Conservation (phyloP, 2,113 vertebrate species). For the Poicephalus meyeri region DNA sequence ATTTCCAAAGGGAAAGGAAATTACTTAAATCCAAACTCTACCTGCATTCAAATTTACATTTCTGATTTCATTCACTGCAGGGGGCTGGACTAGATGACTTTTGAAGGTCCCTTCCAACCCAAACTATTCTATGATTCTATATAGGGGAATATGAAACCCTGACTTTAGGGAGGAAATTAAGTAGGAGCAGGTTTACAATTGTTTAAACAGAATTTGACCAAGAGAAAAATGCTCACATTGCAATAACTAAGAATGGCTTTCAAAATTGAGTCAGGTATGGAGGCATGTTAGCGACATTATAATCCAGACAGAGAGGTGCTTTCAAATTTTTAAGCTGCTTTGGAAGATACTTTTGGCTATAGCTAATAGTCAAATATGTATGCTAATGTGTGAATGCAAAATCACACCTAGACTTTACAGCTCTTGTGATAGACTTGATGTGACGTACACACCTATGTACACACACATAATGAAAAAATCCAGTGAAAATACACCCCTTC, state of each 20-base stretch:
- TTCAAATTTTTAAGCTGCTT: neutral
- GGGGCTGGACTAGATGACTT: neutral
- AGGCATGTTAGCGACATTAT: neutral
- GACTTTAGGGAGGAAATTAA: neutral
- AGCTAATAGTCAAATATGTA: neutral
- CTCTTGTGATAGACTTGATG: neutral
- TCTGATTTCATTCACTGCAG: neutral
- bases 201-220: neutral
- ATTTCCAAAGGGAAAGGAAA: neutral
- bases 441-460: neutral
- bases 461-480: neutral
- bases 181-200: neutral
- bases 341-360: neutral
- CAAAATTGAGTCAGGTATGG: neutral
- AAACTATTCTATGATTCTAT: neutral
- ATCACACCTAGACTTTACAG: neutral
- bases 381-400: neutral
- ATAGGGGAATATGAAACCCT: neutral
- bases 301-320: neutral
- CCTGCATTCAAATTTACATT: neutral
- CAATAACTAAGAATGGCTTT: neutral
- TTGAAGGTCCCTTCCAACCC: neutral
- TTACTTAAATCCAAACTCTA: neutral
- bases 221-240: neutral
- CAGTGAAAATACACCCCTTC: neutral